Evolutionary conservation across 2,888 invertebrate species (phyloP).

Genomic region (Aelia acuminata): DNA sequence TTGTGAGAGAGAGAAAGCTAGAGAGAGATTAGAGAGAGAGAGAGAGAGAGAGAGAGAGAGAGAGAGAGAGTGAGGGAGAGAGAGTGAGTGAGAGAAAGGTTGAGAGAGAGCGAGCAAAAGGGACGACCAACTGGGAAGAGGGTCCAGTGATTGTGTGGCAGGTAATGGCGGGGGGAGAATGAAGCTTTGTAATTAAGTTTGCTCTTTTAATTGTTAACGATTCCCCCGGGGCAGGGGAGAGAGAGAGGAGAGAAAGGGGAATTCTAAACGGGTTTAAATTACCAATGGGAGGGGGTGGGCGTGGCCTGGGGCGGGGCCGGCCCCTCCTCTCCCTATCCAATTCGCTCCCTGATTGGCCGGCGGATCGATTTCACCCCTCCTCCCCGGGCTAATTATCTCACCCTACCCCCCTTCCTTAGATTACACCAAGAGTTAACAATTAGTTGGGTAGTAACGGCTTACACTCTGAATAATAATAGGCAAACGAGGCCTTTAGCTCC

Average conservation of each 20-base stretch:
- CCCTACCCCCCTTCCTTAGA: slow-evolving; percentile 51
- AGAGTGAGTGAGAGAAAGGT: slow-evolving; percentile 7
- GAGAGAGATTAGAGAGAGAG: not conserved
- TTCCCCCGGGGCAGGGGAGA: slow-evolving; percentile 59
- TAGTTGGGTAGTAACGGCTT: slow-evolving; percentile 56
- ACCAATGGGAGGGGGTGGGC: slow-evolving; percentile 65
- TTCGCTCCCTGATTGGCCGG: not conserved
- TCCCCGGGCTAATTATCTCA: not conserved
- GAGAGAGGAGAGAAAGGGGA: slow-evolving; percentile 58
- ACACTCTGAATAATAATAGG: slow-evolving; percentile 58
- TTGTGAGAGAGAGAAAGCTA: not conserved
- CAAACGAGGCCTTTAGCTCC: slow-evolving; percentile 52
- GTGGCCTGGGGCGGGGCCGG: slow-evolving; percentile 64
- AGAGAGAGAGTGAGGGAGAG: not conserved
- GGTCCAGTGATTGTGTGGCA: slow-evolving; percentile 59
- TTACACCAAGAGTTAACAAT: slow-evolving; percentile 58
- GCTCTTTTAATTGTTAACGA: slow-evolving; percentile 64
- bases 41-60: not conserved
- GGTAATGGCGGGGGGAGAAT: slow-evolving; percentile 59
- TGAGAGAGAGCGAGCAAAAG: slow-evolving; percentile 19
- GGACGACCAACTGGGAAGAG: slow-evolving; percentile 56
- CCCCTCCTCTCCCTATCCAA: not conserved
- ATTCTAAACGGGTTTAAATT: slow-evolving; percentile 63
- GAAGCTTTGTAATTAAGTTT: slow-evolving; percentile 61
- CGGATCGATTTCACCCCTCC: not conserved